Percentiles rank a stretch among this genome's conserved stretches.
phyloP scores from a whole-genome alignment of 1,140 invertebrate species.

The Hyles vespertilio region DNA sequence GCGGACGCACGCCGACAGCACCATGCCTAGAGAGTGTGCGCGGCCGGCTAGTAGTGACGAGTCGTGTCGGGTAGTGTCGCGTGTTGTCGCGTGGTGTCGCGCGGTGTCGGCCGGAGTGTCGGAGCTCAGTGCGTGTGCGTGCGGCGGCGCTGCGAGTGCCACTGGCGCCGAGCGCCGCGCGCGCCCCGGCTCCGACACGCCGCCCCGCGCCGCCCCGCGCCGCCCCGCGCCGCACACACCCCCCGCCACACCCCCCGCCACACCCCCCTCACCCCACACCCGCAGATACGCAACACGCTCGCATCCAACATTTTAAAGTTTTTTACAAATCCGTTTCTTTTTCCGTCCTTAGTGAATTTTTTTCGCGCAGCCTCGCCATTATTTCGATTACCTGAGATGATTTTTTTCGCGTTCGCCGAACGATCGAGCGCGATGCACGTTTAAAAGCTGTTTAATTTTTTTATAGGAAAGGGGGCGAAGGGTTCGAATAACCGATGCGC shows the following conservation, averaged over 20 bases:
- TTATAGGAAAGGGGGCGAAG: constrained; percentile 61
- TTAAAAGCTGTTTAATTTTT: constrained; percentile 74
- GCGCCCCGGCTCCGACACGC: constrained; percentile 13
- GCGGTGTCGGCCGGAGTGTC: constrained; percentile 3
- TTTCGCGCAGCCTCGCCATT: constrained; percentile 65
- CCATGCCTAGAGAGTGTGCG: constrained; percentile 33
- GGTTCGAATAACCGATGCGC: constrained; percentile 65
- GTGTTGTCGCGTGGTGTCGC: background rate
- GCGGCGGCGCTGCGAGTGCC: constrained; percentile 22
- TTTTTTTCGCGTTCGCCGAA: constrained; percentile 49
- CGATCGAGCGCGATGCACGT: constrained; percentile 49
- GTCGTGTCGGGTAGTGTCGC: background rate
- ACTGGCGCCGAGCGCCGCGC: constrained; percentile 15
- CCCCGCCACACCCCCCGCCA: background rate
- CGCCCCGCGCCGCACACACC: constrained; percentile 16
- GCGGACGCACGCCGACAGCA: constrained; percentile 64
- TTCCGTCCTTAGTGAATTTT: constrained; percentile 71
- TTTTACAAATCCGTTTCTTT: constrained; percentile 73
- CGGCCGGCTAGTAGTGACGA: background rate
- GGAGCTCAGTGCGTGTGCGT: constrained; percentile 12
- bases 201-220: constrained; percentile 15
- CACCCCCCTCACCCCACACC: constrained; percentile 19
- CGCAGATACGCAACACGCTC: constrained; percentile 18
- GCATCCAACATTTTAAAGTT: constrained; percentile 65
- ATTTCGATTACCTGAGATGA: constrained; percentile 73